phyloP scores from a whole-genome alignment of 1,140 invertebrate genomes.

The Diuraphis noxia region DNA sequence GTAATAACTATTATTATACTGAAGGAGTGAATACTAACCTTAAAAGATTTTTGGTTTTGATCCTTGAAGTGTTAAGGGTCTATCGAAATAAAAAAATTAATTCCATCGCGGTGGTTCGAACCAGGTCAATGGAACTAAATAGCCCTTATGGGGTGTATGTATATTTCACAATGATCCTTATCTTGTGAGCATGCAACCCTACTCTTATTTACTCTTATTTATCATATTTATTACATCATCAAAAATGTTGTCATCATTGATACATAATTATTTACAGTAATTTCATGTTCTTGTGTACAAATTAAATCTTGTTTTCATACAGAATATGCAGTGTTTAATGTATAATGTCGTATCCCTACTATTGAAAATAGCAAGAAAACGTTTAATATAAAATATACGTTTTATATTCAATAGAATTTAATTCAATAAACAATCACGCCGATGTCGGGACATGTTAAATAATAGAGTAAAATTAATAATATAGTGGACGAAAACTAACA shows the following conservation, averaged over 20 bases:
- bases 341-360: not conserved
- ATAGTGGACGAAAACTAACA: not conserved
- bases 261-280: not conserved
- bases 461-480: slow-evolving; percentile 6
- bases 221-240: not conserved
- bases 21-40: too few relatives aligned
- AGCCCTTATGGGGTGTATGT: not conserved
- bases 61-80: not conserved
- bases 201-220: not conserved
- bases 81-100: not conserved
- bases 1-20: not conserved
- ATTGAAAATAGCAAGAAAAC: not conserved
- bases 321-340: not conserved
- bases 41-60: not conserved
- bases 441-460: not conserved
- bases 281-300: not conserved
- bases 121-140: not conserved
- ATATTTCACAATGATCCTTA: not conserved
- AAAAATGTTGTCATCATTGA: not conserved
- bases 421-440: not conserved
- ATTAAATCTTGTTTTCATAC: not conserved
- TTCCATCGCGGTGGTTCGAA: not conserved
- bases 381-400: not conserved
- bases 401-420: not conserved
- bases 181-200: not conserved